These are phyloP conservation scores for Galerucella calmariensis DNA, from an alignment of 2,888 invertebrate genomes.

Conservation along the genomic window DNA sequence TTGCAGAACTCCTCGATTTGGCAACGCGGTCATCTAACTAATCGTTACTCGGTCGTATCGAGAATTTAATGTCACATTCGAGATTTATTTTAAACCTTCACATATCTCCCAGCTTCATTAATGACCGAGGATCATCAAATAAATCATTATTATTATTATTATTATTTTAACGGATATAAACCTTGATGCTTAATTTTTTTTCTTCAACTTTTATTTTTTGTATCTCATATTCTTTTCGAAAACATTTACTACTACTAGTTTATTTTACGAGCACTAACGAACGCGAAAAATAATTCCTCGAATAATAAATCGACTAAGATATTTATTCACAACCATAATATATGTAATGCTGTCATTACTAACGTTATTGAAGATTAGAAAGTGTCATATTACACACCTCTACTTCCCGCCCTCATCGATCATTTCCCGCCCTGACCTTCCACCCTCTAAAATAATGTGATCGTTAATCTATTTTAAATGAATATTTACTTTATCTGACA, in stretches of 20 bases:
- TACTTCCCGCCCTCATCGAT: too few relatives aligned
- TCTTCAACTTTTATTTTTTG: slow-evolving; percentile 14
- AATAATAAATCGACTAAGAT: too few relatives aligned
- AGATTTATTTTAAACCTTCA: slow-evolving; percentile 42
- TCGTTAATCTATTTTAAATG: too few relatives aligned
- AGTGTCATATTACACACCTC: too few relatives aligned
- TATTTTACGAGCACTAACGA: slow-evolving; percentile 25
- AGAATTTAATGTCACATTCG: slow-evolving; percentile 44
- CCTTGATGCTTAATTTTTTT: background rate
- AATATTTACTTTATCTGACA: too few relatives aligned
- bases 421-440: too few relatives aligned
- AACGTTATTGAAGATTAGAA: too few relatives aligned
- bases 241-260: slow-evolving; percentile 34
- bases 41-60: slow-evolving; percentile 44
- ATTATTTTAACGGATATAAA: slow-evolving; percentile 37
- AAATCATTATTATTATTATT: slow-evolving; percentile 40
- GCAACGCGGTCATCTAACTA: slow-evolving; percentile 39
- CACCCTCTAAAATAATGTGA: too few relatives aligned
- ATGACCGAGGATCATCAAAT: slow-evolving; percentile 34
- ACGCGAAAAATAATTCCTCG: slow-evolving; percentile 29
- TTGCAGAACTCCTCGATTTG: background rate
- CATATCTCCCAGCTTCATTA: slow-evolving; percentile 31
- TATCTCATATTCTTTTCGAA: slow-evolving; percentile 15
- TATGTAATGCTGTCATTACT: too few relatives aligned
- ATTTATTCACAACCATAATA: too few relatives aligned